Evolutionary conservation across 2,888 invertebrate genomes (phyloP).

Genomic region (Xiphydria camelus): DNA sequence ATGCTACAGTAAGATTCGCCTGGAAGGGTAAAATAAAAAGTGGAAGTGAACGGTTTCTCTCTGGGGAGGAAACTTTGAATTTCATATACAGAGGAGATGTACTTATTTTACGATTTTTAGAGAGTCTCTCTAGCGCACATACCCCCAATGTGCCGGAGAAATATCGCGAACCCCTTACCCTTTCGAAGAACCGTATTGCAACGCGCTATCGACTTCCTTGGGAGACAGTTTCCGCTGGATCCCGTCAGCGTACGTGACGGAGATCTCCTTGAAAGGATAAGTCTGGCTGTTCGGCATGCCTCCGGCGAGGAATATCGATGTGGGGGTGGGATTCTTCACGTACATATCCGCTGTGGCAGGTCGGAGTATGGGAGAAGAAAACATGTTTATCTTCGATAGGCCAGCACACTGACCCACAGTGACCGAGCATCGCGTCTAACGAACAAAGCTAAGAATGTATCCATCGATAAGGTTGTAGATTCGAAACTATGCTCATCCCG

Average conservation of each 20-base stretch:
- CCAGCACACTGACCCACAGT: too few species aligned
- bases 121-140: too few species aligned
- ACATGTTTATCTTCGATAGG: too few species aligned
- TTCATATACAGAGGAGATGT: too few species aligned
- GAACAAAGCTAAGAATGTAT: too few species aligned
- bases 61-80: not conserved
- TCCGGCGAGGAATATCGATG: constrained; percentile 69
- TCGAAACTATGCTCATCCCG: too few species aligned
- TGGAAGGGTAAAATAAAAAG: not conserved
- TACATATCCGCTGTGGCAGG: constrained; percentile 59
- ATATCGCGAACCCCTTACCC: constrained; percentile 60
- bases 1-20: too few species aligned
- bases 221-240: constrained; percentile 60
- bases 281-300: constrained; percentile 73
- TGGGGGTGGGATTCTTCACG: constrained; percentile 54
- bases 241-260: constrained; percentile 63
- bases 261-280: constrained; percentile 68
- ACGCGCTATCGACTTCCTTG: constrained; percentile 64
- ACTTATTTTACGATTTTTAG: too few species aligned
- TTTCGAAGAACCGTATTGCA: constrained; percentile 76
- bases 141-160: not conserved
- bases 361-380: too few species aligned
- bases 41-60: not conserved
- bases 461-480: too few species aligned
- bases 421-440: too few species aligned